Percentiles rank a stretch among this genome's conserved stretches.
Evolutionary conservation across 2,797 vertebrate genomes (phyloP).

Genomic region (Gambelia wislizenii): DNA sequence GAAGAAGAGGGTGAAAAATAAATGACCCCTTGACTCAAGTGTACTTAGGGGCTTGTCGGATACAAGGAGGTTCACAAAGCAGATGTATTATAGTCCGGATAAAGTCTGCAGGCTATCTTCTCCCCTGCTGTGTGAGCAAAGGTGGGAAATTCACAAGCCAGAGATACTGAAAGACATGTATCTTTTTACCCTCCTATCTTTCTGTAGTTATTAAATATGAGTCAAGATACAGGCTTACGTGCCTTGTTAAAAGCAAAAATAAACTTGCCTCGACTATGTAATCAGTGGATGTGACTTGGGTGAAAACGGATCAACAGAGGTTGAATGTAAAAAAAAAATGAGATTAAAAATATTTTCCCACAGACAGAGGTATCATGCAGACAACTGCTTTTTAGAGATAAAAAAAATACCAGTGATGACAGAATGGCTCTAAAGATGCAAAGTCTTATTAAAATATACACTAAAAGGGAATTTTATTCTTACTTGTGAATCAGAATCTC

Average conservation of each 20-base stretch:
- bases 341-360: slow-evolving; percentile 24
- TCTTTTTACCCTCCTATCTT: not conserved
- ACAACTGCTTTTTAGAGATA: slow-evolving; percentile 10
- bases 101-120: slow-evolving; percentile 34
- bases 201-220: slow-evolving; percentile 20
- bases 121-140: slow-evolving; percentile 27
- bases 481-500: not conserved
- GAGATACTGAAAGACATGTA: slow-evolving; percentile 8
- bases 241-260: slow-evolving; percentile 6
- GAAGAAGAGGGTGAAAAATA: slow-evolving; percentile 37
- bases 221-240: not conserved
- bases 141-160: slow-evolving; percentile 24
- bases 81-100: slow-evolving; percentile 36
- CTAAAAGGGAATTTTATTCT: slow-evolving; percentile 4
- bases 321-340: slow-evolving; percentile 26
- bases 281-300: not conserved
- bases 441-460: not conserved
- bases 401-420: not conserved
- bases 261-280: not conserved
- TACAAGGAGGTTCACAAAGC: slow-evolving; percentile 20
- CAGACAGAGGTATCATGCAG: not conserved
- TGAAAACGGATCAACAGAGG: slow-evolving; percentile 20
- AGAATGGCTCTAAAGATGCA: not conserved
- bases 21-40: slow-evolving; percentile 36
- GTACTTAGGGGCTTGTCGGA: slow-evolving; percentile 37